Evolutionary conservation across 2,888 invertebrate species (phyloP).

Genomic region (Heliconius ismenius): DNA sequence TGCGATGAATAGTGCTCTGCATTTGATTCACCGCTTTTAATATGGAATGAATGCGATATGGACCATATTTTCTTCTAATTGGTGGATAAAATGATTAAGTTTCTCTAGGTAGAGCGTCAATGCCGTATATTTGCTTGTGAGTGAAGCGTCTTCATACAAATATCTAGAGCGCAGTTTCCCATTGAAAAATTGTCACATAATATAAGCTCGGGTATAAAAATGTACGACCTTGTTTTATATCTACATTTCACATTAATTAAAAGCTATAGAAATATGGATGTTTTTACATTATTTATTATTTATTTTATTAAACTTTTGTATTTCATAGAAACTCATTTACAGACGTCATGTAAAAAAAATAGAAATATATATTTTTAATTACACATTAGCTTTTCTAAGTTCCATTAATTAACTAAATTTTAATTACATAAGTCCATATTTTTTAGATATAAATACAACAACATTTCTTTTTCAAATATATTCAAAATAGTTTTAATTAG

Average conservation of each 20-base stretch:
- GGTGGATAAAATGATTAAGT: constrained; percentile 23
- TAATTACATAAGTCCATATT: no score
- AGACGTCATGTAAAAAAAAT: background rate
- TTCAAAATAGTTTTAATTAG: background rate
- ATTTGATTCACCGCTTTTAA: constrained; percentile 23
- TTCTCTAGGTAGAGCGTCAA: constrained; percentile 13
- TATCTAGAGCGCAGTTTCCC: constrained; percentile 17
- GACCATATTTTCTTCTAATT: constrained; percentile 21
- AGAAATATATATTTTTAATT: no score
- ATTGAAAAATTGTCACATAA: constrained; percentile 20
- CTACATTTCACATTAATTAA: constrained; percentile 26
- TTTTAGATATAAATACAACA: no score
- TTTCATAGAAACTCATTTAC: background rate
- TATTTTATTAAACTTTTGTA: constrained; percentile 2
- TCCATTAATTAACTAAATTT: no score
- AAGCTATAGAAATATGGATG: constrained; percentile 11
- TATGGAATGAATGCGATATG: constrained; percentile 19
- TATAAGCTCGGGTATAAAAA: constrained; percentile 12
- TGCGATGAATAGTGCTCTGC: constrained; percentile 21
- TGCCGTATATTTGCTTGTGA: constrained; percentile 19
- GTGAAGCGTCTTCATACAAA: constrained; percentile 20
- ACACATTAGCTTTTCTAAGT: no score
- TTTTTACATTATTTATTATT: constrained; percentile 14
- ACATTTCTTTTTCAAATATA: background rate
- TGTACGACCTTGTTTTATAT: constrained; percentile 20